These are phyloP conservation scores for Acanthacorydalis orientalis DNA, from an alignment of 2,888 invertebrate species.

Conservation along the genomic window DNA sequence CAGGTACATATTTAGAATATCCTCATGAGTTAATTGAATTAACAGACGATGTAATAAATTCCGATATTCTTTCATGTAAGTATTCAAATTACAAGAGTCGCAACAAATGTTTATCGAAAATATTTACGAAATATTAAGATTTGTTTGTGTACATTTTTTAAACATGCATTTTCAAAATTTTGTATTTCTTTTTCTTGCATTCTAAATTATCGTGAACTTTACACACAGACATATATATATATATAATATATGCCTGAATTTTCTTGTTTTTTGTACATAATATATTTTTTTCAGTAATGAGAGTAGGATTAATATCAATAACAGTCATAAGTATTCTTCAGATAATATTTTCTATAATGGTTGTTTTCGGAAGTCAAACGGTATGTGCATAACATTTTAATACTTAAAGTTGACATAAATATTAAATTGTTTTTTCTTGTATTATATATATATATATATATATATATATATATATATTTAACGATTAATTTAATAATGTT, in stretches of 20 bases:
- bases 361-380: conserved; percentile 23
- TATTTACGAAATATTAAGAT: too few relatives aligned
- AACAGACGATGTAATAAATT: conserved; percentile 17
- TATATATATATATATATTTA: not conserved
- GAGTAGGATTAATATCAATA: conserved; percentile 18
- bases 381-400: conserved; percentile 16
- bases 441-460: not conserved
- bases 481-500: not conserved
- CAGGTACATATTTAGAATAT: conserved; percentile 23
- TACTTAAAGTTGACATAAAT: not conserved
- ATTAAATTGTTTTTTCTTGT: not conserved
- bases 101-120: too few relatives aligned
- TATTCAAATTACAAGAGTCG: conserved; percentile 1
- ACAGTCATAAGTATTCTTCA: conserved; percentile 19
- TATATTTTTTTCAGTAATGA: conserved; percentile 18
- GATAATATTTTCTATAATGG: conserved; percentile 21
- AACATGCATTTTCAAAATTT: too few relatives aligned
- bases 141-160: too few relatives aligned
- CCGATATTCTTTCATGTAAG: conserved; percentile 13
- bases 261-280: too few relatives aligned
- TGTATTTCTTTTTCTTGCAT: too few relatives aligned
- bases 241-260: too few relatives aligned
- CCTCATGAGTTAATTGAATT: conserved; percentile 23
- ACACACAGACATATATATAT: too few relatives aligned
- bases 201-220: too few relatives aligned